Evolutionary conservation across 2,113 vertebrate genomes (phyloP).

Genomic region (Malaclemys terrapin): DNA sequence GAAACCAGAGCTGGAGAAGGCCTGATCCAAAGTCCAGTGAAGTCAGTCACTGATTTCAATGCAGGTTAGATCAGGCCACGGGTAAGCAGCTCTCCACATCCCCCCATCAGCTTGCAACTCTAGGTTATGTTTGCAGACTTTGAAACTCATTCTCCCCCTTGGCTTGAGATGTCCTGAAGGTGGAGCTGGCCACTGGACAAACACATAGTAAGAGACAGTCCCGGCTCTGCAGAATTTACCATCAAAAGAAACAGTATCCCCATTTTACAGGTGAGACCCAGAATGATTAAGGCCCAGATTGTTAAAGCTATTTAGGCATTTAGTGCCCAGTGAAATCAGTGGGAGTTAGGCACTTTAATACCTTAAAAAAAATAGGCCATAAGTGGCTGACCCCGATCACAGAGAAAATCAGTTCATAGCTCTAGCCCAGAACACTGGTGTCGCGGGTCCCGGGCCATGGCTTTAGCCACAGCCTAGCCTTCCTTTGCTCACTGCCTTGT

Average conservation of each 20-base stretch:
- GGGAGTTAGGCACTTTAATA: too few species aligned
- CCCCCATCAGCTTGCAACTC: neutral
- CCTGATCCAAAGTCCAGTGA: neutral
- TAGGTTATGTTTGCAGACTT: neutral
- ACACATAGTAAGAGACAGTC: neutral
- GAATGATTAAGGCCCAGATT: neutral
- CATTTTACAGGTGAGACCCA: neutral
- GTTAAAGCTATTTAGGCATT: too few species aligned
- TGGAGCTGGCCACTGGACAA: neutral
- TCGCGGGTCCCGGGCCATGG: neutral
- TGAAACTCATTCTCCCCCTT: neutral
- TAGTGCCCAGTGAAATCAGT: too few species aligned
- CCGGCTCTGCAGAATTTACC: neutral
- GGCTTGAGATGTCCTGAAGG: neutral
- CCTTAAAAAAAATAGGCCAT: too few species aligned
- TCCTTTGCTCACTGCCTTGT: rapidly evolving
- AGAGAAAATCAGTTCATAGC: neutral
- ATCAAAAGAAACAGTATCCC: neutral
- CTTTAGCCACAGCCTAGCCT: neutral
- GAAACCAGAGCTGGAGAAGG: neutral
- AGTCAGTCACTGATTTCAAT: neutral
- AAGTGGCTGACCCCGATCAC: neutral
- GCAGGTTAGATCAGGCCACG: neutral
- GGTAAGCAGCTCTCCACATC: neutral
- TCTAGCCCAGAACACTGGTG: neutral